phyloP scores from a whole-genome alignment of 1,140 invertebrate species.

The Cotesia glomerata region DNA sequence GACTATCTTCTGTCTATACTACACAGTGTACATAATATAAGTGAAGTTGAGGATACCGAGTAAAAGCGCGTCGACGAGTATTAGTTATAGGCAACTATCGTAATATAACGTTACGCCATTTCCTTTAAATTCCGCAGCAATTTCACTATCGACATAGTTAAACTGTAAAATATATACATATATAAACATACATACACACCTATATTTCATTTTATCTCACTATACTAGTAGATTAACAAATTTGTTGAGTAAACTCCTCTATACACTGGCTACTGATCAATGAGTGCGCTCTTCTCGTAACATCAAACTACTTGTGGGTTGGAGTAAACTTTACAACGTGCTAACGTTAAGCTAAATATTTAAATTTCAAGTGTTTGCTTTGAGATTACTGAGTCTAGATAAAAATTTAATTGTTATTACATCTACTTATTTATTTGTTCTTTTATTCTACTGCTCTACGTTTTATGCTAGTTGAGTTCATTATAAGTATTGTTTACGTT shows the following conservation, averaged over 20 bases:
- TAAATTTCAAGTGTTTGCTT: neutral
- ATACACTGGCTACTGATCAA: neutral
- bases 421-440: neutral
- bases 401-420: neutral
- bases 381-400: neutral
- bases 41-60: constrained; percentile 5
- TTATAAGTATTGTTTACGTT: neutral
- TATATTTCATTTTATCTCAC: neutral
- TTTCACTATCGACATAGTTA: neutral
- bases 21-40: neutral
- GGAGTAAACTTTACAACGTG: neutral
- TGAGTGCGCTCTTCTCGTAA: neutral
- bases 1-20: constrained; percentile 20
- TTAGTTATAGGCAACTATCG: neutral
- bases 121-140: constrained; percentile 14
- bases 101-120: neutral
- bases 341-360: too few relatives aligned
- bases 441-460: neutral
- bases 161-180: neutral
- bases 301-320: neutral
- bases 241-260: neutral
- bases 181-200: neutral
- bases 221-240: neutral
- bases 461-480: neutral
- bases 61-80: neutral